Conservation (phyloP, 2,113 vertebrate species). For the Corynorhinus townsendii region DNA sequence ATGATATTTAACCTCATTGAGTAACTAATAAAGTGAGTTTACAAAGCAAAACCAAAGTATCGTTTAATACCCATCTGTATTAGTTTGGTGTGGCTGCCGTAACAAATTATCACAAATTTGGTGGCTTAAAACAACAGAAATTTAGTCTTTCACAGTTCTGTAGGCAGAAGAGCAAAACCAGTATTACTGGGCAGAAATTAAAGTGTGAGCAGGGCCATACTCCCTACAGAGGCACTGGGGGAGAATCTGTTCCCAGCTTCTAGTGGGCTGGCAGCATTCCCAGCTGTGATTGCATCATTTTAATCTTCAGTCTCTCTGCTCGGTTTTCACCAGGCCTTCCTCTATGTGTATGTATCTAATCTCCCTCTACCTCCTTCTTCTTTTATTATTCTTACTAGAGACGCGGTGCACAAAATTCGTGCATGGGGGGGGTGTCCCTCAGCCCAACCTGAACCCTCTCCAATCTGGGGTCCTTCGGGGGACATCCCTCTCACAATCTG, state of each 20-base stretch:
- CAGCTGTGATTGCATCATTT: not conserved
- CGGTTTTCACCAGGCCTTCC: not conserved
- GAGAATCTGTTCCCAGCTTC: not conserved
- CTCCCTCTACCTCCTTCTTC: not conserved
- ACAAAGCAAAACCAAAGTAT: not conserved
- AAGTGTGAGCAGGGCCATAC: not conserved
- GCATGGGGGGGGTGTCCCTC: too few relatives aligned
- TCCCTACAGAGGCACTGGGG: not conserved
- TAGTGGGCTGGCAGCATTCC: not conserved
- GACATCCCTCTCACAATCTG: too few relatives aligned
- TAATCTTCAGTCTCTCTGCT: not conserved
- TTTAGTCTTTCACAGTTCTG: not conserved
- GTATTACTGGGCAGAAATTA: not conserved
- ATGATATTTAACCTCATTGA: not conserved
- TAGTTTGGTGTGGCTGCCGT: not conserved
- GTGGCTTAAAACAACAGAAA: not conserved
- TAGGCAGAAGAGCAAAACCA: not conserved
- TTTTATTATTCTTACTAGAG: too few relatives aligned
- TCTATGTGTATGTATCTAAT: not conserved
- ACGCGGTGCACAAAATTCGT: too few relatives aligned
- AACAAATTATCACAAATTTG: not conserved
- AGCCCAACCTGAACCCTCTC: too few relatives aligned
- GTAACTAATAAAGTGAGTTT: not conserved
- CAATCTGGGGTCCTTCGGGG: too few relatives aligned
- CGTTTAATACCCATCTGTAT: not conserved